Base-by-base conservation (phyloP, 2,797 vertebrate genomes). In the Helarctos malayanus region DNA sequence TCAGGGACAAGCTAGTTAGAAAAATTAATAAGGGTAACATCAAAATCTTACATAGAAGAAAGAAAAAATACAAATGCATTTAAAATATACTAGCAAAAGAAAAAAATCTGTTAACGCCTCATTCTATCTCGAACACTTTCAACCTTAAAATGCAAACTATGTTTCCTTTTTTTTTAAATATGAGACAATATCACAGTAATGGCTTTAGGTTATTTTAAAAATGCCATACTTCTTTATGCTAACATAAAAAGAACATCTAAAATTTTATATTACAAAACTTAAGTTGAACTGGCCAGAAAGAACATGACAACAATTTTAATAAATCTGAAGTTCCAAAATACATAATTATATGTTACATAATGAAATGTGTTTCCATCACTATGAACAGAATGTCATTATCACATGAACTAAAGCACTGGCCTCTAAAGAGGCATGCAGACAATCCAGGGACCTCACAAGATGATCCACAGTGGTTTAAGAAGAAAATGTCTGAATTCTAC, bases 221-320 rank as follows among this genome's bases (percentile, higher is more conserved):
- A 79, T 59, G 25, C 4, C 32, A 4, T 9, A 73, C 49, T 85
- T 85, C 13, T 61, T 83, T 85, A 78, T 29, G 32, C 29, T 76
- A 65, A 81, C 32, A 61, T 68, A 81, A 82, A 71, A 91, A 78
- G 32, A 73, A 56, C 27, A 89, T 59, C 7, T 52, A 92, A 65
- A 52, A 83, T 75, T 69, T 76, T 87, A 32, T 32, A 86, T 82
- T 79, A 85, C 18, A 87, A 80, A 91, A 91, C n/a, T 78, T 56
- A 78, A 52, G 87, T 2, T 93, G 25, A 78, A 82, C 21, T 83
- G 14, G 32, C 18, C 63, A 84, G 29, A 45, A 61, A 57, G 65
- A 61, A n/a, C 11, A 63, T 16, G 45, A 92, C 9, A 71, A 78
- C 2, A 71, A 93, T 83, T 91, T 93, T 47, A 93, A 89, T 21